Base-by-base conservation (phyloP, 2,888 invertebrate species). In the Thera britannica region DNA sequence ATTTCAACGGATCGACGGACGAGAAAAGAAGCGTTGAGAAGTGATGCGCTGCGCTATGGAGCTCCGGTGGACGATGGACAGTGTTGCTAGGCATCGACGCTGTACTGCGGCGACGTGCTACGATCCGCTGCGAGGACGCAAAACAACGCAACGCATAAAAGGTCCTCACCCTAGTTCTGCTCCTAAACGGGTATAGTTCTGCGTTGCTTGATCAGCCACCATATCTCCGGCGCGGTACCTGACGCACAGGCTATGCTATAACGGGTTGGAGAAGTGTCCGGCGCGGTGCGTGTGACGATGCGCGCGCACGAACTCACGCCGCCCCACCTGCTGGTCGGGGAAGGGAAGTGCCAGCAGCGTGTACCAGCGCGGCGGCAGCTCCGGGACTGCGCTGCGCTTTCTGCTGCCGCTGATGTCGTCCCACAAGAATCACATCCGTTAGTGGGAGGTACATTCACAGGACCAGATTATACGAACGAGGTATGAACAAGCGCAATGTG, bases 301-400 rank as follows among this genome's bases (percentile, higher is more conserved):
- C 83, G 95, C 95, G 82, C 97, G 95, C 77, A 96, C 96, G 83
- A 97, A 96, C 93, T 98, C 97, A 74, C 98, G 95, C 84, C 97
- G 94, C 79, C 97, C 98, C 83, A 98, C 96, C 90, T 97, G 98
- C 94, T 98, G 98, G 94, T 98, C 98, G 83, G 98, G 97, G 94
- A 98, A 98, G 78, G 98, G 98, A 84, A 98, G 95, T 78, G 98
- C 98, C 90, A 98, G 95, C 82, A 98, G 96, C 73, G 97, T 98
- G 95, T 97, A 98, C 97, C 97, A 97, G 80, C 97, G 95, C 77
- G 97, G 96, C 67, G 97, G 97, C 94, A 96, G 95, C 84, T 95
- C 95, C 71, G 92, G 88, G 73, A 92, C 90, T 77, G 90, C 87
- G 44, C 85, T 80, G 56, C 82, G 83, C 84, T 88, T 87, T 73